Evolutionary conservation across 2,888 invertebrate genomes (phyloP).

Genomic region (Hydrotaea cyrtoneurina): DNA sequence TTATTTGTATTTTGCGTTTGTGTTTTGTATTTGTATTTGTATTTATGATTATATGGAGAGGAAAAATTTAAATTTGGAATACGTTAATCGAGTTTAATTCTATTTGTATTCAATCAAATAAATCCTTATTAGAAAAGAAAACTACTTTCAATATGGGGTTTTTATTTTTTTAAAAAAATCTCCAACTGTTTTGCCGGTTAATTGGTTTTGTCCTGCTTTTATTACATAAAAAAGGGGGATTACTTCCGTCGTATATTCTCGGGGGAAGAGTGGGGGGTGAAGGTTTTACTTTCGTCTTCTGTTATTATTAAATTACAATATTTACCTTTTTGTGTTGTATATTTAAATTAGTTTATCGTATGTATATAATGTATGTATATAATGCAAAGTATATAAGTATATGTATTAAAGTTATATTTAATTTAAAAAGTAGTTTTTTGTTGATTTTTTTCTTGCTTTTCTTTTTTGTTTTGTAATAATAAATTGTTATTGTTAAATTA

Average conservation of each 20-base stretch:
- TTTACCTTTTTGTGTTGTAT: slow-evolving; percentile 58
- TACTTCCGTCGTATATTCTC: not conserved
- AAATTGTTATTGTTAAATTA: slow-evolving; percentile 35
- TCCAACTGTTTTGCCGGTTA: slow-evolving; percentile 18
- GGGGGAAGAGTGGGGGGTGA: not conserved
- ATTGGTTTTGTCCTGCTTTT: slow-evolving; percentile 33
- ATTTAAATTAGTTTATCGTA: slow-evolving; percentile 54
- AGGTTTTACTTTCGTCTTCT: slow-evolving; percentile 25
- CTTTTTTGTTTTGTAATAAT: slow-evolving; percentile 6
- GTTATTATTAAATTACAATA: slow-evolving; percentile 61
- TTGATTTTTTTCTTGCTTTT: slow-evolving; percentile 34
- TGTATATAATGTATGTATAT: slow-evolving; percentile 62
- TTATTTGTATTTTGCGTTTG: slow-evolving; percentile 1
- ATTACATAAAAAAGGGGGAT: not conserved
- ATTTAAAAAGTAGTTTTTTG: slow-evolving; percentile 61
- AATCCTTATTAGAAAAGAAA: slow-evolving; percentile 42
- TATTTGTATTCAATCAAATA: not conserved
- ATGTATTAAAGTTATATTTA: slow-evolving; percentile 64
- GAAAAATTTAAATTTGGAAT: slow-evolving; percentile 26
- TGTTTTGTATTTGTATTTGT: not conserved
- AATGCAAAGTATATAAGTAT: slow-evolving; percentile 63
- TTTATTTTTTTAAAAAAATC: slow-evolving; percentile 48
- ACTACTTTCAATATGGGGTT: slow-evolving; percentile 17
- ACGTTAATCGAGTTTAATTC: not conserved
- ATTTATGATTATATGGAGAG: slow-evolving; percentile 2